These are phyloP conservation scores for Trachops cirrhosus DNA, from an alignment of 2,797 vertebrate species.

Conservation along the genomic window DNA sequence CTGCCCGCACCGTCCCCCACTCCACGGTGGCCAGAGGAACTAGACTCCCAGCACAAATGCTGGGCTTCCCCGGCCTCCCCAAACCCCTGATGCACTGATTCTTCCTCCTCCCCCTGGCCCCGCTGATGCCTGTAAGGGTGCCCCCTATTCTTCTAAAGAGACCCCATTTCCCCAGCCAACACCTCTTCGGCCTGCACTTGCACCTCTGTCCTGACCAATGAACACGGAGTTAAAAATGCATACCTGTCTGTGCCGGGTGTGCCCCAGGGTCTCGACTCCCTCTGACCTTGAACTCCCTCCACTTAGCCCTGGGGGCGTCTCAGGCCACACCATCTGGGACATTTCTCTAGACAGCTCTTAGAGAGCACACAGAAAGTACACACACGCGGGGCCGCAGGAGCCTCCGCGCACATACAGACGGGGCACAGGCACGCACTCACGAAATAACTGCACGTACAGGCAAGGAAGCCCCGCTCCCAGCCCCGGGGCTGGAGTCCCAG, in stretches of 20 bases:
- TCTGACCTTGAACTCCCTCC: constrained; percentile 37
- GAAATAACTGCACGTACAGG: constrained; percentile 62
- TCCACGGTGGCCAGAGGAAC: not conserved
- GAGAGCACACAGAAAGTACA: constrained; percentile 65
- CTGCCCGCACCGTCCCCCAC: not conserved
- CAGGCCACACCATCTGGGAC: not conserved
- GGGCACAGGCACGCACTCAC: constrained; percentile 72
- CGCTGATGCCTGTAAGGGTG: not conserved
- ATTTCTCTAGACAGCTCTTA: not conserved
- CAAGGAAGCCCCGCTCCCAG: constrained; percentile 4
- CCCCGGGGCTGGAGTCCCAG: not conserved
- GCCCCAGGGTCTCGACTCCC: not conserved
- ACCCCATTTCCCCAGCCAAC: not conserved
- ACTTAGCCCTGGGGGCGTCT: not conserved
- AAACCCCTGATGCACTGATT: not conserved
- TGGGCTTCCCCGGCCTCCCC: not conserved
- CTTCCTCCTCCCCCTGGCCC: not conserved
- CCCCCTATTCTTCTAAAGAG: not conserved
- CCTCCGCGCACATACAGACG: constrained; percentile 61
- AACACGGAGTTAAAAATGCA: not conserved
- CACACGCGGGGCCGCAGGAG: constrained; percentile 4
- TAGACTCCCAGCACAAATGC: not conserved
- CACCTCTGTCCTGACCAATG: not conserved
- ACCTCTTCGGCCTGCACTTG: not conserved
- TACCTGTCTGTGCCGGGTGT: not conserved